These are phyloP conservation scores for Gandaritis pyraliata DNA, from an alignment of 2,888 invertebrate species.

Conservation along the genomic window DNA sequence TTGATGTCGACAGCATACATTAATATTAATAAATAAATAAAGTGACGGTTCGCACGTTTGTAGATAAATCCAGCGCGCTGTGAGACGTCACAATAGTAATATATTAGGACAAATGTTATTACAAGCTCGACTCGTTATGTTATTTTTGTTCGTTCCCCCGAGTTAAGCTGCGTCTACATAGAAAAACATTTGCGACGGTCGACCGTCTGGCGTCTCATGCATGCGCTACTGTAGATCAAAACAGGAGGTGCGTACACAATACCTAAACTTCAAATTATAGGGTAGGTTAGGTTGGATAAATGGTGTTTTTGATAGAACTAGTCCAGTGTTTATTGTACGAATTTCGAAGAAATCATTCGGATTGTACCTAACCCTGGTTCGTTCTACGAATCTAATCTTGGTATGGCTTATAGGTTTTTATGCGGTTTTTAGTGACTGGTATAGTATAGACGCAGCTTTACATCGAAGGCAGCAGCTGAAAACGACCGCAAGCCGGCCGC, in stretches of 20 bases:
- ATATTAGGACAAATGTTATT: slow-evolving; percentile 83
- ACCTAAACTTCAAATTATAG: no score
- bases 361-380: no score
- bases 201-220: background rate
- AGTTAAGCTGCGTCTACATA: slow-evolving; percentile 46
- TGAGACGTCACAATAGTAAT: slow-evolving; percentile 79
- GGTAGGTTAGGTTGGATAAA: no score
- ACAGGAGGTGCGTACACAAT: background rate
- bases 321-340: no score
- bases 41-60: slow-evolving; percentile 74
- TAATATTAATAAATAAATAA: slow-evolving; percentile 80
- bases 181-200: slow-evolving; percentile 12
- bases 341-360: no score
- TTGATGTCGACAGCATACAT: slow-evolving; percentile 69
- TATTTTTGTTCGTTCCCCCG: slow-evolving; percentile 76
- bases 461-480: slow-evolving; percentile 55
- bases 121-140: slow-evolving; percentile 79
- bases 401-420: background rate
- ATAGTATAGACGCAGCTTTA: slow-evolving; percentile 7
- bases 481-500: slow-evolving; percentile 46
- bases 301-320: no score
- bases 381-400: no score
- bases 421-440: background rate
- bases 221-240: background rate
- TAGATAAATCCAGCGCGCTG: slow-evolving; percentile 75